These are phyloP conservation scores for Onthophagus sagittarius DNA, from an alignment of 2,888 invertebrate genomes.

Conservation along the genomic window DNA sequence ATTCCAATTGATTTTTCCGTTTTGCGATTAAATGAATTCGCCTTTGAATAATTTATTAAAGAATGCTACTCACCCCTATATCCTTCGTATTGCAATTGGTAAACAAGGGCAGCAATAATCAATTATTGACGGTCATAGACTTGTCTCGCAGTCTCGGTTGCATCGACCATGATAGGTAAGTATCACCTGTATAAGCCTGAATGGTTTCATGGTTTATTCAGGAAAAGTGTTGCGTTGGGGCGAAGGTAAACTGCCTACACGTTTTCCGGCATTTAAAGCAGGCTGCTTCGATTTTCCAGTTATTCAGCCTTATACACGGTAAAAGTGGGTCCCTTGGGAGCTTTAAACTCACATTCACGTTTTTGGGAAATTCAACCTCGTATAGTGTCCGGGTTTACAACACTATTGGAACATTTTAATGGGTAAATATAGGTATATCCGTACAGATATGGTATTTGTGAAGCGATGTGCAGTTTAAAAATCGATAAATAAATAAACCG, in stretches of 20 bases:
- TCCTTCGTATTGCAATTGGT: too few relatives aligned
- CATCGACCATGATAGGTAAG: not conserved
- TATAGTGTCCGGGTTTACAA: not conserved
- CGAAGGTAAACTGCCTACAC: not conserved
- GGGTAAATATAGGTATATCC: not conserved
- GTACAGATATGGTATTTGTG: not conserved
- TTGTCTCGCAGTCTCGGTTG: not conserved
- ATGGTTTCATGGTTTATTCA: not conserved
- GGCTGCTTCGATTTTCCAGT: not conserved
- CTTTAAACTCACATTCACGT: not conserved
- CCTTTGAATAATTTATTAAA: too few relatives aligned
- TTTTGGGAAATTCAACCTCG: not conserved
- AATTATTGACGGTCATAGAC: not conserved
- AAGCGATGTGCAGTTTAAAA: not conserved
- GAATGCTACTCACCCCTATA: too few relatives aligned
- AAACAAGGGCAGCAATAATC: too few relatives aligned
- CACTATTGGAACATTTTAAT: not conserved
- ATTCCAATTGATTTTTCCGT: too few relatives aligned
- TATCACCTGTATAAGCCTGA: not conserved
- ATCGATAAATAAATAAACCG: not conserved
- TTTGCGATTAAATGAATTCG: too few relatives aligned
- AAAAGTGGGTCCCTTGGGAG: not conserved
- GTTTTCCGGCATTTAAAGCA: not conserved
- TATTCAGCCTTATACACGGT: not conserved
- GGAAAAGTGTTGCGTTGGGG: not conserved